These are phyloP conservation scores for Leptopilina clavipes DNA, from an alignment of 1,140 invertebrate genomes.

Conservation along the genomic window DNA sequence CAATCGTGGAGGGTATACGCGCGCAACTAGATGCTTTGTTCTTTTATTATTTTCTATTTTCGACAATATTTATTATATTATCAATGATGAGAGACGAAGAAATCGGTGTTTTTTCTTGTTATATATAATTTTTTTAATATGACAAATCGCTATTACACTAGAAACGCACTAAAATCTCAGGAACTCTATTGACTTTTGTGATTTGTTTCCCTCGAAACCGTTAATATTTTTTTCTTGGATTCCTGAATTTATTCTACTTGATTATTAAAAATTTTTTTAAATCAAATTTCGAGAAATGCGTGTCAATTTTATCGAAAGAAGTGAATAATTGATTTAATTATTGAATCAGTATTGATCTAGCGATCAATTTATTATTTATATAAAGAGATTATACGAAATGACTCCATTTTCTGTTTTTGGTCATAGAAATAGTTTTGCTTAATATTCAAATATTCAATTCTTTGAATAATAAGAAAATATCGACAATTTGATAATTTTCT, in stretches of 20 bases:
- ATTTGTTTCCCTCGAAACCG: conserved; percentile 12
- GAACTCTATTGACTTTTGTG: conserved; percentile 28
- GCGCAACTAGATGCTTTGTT: conserved; percentile 48
- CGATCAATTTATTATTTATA: no score
- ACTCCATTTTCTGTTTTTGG: neutral
- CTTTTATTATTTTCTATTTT: conserved; percentile 45
- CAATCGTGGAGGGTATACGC: conserved; percentile 68
- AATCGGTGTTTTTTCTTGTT: conserved; percentile 33
- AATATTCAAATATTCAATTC: neutral
- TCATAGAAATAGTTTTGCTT: neutral
- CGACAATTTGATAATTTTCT: no score
- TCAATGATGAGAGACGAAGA: conserved; percentile 21
- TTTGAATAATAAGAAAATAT: no score
- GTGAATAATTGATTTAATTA: neutral
- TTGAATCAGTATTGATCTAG: neutral
- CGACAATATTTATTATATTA: neutral
- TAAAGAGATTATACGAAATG: conserved; percentile 3
- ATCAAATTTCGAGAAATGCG: conserved; percentile 15
- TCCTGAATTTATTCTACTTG: conserved; percentile 6
- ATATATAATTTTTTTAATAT: conserved; percentile 23
- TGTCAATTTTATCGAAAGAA: conserved; percentile 19
- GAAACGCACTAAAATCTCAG: conserved; percentile 31
- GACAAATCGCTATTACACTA: conserved; percentile 26
- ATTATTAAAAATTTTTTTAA: neutral
- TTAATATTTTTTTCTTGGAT: neutral